Base-by-base conservation (phyloP, 2,797 vertebrate species). In the Sciurus carolinensis region DNA sequence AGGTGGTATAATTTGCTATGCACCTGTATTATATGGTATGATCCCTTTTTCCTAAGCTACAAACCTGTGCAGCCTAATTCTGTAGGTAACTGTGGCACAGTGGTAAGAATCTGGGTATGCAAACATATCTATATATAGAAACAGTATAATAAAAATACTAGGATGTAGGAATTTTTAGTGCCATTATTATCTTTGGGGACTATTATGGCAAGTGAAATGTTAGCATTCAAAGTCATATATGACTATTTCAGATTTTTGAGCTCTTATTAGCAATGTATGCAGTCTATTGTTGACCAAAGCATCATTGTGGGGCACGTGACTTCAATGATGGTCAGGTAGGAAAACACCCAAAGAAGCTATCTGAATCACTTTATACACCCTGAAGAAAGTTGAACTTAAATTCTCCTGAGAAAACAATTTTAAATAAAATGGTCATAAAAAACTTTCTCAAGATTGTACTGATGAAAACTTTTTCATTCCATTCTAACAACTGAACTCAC, bases 191-290 rank as follows among this genome's bases (percentile, higher is more conserved):
- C 52, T 17, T 36, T 28, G 14, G n/a, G 39, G 80, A 18, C 42
- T 30, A 7, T 7, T 62, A 28, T 26, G 33, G 2, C 57, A 80
- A 62, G 14, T 77, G 36, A 50, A 69, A 96, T 84, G 47, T 44
- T 88, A 69, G 54, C 87, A 76, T 57, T 84, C 42, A 75, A 39
- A 66, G 44, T 90, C 73, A 84, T 26, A 13, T 64, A 3, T 57
- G 15, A 87, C 90, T 26, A 69, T 3, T 83, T 17, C 9, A 33
- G 36, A 66, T 76, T 88, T 88, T 83, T 84, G 9, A 82, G 15
- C 24, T 66, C 15, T 44, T 57, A 33, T 24, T 50, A 75, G 39
- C 39, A 62, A 7, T 67, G 3, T n/a, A 24, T 26, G 15, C 24
- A 59, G 33, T 30, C 12, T 1, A 33, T 39, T 14, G 0, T 4